A percentile compares a stretch with the other conserved stretches of the same genome.
Conservation (phyloP, 2,888 invertebrate genomes). For the Petrolisthes cinctipes region DNA sequence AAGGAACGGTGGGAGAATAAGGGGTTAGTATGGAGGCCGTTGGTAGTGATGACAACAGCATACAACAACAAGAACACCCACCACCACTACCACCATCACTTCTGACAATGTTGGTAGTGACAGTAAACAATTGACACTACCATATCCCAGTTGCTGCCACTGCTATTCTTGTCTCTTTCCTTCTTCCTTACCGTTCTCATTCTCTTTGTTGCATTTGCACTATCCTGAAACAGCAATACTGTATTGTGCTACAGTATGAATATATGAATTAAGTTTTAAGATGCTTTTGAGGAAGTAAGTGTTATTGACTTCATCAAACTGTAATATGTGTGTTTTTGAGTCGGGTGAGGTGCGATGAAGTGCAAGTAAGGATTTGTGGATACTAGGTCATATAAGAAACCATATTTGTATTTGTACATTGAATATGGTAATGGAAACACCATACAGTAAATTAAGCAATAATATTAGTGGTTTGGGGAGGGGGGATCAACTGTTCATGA, state of each 20-base stretch:
- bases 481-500: no score
- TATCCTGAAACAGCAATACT: not conserved
- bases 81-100: conserved; percentile 4
- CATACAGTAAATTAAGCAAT: no score
- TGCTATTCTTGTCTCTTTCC: not conserved
- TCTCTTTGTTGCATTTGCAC: not conserved
- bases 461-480: no score
- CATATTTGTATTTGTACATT: no score
- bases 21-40: conserved; percentile 77
- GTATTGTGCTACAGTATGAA: not conserved
- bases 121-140: not conserved
- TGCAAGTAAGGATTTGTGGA: no score
- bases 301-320: no score
- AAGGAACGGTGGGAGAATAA: conserved; percentile 99
- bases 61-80: conserved; percentile 30
- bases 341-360: no score
- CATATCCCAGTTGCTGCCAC: not conserved
- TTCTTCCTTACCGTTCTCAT: not conserved
- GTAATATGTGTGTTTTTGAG: no score
- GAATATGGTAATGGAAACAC: no score
- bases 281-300: no score
- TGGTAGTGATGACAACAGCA: conserved; percentile 37
- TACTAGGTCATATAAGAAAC: no score
- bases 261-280: no score
- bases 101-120: conserved; percentile 21